Conservation (phyloP, 2,797 vertebrate genomes). For the Muraenolepis orangiensis region DNA sequence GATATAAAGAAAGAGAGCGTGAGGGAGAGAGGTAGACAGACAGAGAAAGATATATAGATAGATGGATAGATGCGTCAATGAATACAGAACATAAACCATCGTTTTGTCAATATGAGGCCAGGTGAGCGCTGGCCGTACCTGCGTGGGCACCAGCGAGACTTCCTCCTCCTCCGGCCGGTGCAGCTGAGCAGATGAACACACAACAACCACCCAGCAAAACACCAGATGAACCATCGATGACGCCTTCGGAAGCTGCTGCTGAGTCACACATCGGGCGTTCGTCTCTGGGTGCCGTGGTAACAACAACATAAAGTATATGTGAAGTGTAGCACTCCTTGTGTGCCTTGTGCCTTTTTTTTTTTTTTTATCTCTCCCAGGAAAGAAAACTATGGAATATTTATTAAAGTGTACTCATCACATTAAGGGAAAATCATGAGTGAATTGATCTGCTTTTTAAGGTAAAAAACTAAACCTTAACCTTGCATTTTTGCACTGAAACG, state of each 20-base stretch:
- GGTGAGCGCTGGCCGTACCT: no score
- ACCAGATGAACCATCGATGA: background rate
- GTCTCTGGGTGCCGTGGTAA: background rate
- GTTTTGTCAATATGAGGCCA: no score
- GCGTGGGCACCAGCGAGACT: no score
- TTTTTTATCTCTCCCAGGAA: background rate
- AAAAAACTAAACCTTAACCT: background rate
- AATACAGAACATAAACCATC: no score
- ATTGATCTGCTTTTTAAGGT: no score
- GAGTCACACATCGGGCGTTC: background rate
- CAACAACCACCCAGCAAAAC: no score
- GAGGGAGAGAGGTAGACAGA: no score
- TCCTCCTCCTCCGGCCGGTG: no score
- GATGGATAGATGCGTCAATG: no score
- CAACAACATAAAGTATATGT: background rate
- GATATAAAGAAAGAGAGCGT: no score
- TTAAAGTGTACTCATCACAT: background rate
- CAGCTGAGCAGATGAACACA: background rate
- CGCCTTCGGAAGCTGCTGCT: background rate
- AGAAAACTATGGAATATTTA: background rate
- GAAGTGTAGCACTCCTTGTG: background rate
- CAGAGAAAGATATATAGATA: no score
- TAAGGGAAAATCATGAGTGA: no score
- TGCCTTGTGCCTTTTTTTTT: background rate
- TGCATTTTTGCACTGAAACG: background rate